Conservation (phyloP, 2,113 vertebrate genomes). For the Antennarius striatus region DNA sequence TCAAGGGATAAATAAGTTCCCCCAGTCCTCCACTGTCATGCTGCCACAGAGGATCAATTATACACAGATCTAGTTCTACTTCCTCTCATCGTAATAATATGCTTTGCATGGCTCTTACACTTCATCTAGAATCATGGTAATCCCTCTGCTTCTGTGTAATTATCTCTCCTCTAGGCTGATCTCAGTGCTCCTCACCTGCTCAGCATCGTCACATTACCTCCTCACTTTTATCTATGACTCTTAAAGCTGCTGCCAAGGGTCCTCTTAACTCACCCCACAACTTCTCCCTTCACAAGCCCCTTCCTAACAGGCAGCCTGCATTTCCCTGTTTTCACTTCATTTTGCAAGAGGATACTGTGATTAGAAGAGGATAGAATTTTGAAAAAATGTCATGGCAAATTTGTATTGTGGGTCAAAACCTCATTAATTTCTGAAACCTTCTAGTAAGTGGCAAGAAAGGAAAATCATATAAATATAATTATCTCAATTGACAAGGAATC, state of each 20-base stretch:
- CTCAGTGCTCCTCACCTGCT: slow-evolving; percentile 70
- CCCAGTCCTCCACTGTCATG: slow-evolving; percentile 46
- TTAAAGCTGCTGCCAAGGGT: slow-evolving; percentile 71
- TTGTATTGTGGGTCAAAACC: slow-evolving; percentile 57
- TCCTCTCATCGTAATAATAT: slow-evolving; percentile 71
- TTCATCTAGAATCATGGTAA: slow-evolving; percentile 76
- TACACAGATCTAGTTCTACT: slow-evolving; percentile 62
- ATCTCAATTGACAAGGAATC: slow-evolving; percentile 63
- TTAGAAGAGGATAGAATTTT: slow-evolving; percentile 27
- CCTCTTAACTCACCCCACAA: slow-evolving; percentile 60
- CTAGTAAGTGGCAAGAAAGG: slow-evolving; percentile 70
- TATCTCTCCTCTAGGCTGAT: slow-evolving; percentile 73
- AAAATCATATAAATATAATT: slow-evolving; percentile 73
- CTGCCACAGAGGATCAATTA: slow-evolving; percentile 65
- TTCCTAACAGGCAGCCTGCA: slow-evolving; percentile 22
- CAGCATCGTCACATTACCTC: slow-evolving; percentile 68
- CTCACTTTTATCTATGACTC: slow-evolving; percentile 73
- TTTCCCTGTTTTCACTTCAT: slow-evolving; percentile 8
- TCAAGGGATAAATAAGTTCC: slow-evolving; percentile 60
- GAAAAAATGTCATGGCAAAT: slow-evolving; percentile 47
- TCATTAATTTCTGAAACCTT: slow-evolving; percentile 70
- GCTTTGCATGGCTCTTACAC: slow-evolving; percentile 73
- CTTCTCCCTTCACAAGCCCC: slow-evolving; percentile 42
- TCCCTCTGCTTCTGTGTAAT: slow-evolving; percentile 75
- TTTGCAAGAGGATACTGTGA: slow-evolving; percentile 51